Evolutionary conservation across 1,140 invertebrate genomes (phyloP).

Genomic region (Leguminivora glycinivorella): DNA sequence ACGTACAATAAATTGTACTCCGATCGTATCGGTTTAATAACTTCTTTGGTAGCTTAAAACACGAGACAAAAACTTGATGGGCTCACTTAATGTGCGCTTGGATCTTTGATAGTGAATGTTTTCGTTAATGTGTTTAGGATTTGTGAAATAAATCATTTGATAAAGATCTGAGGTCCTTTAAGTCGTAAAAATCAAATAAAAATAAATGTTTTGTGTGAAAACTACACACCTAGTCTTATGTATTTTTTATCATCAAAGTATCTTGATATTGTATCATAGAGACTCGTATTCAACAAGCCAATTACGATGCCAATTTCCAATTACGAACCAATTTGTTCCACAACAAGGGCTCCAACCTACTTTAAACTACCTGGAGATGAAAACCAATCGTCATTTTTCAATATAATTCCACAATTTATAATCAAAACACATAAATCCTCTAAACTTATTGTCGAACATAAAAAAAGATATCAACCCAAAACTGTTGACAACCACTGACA

Average conservation of each 20-base stretch:
- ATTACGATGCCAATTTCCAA: not conserved
- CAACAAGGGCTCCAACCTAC: not conserved
- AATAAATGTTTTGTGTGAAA: not conserved
- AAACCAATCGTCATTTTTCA: conserved; percentile 32
- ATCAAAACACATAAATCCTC: conserved; percentile 61
- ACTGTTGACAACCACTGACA: conserved; percentile 70
- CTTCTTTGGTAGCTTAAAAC: conserved; percentile 53
- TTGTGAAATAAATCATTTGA: conserved; percentile 23
- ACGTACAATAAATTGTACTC: conserved; percentile 41
- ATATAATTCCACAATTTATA: conserved; percentile 30
- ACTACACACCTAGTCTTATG: not conserved
- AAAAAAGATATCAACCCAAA: conserved; percentile 50
- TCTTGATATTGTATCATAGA: not conserved
- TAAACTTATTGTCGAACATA: conserved; percentile 50
- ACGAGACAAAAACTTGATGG: conserved; percentile 24
- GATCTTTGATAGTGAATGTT: conserved; percentile 16
- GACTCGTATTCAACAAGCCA: not conserved
- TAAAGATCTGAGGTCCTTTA: conserved; percentile 12
- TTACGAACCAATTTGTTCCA: not conserved
- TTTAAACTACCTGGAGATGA: conserved; percentile 30
- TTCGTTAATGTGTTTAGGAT: conserved; percentile 27
- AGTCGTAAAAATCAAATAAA: not conserved
- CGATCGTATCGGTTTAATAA: conserved; percentile 61
- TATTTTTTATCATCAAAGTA: not conserved
- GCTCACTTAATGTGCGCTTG: conserved; percentile 19